Evolutionary conservation across 2,888 invertebrate genomes (phyloP).

Genomic region (Eupithecia subumbrata): DNA sequence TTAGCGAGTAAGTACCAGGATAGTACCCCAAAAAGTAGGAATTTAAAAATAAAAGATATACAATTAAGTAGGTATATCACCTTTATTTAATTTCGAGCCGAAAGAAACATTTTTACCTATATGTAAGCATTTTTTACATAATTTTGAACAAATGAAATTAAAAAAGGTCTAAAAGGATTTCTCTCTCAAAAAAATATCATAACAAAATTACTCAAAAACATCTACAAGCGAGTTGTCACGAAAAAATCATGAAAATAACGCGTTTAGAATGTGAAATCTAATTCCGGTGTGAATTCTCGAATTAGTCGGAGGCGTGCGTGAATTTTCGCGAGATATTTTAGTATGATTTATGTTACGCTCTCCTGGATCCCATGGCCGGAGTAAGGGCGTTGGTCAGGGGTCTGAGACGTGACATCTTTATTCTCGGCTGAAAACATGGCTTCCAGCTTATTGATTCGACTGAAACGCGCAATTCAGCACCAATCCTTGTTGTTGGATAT

Average conservation of each 20-base stretch:
- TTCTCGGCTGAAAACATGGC: background rate
- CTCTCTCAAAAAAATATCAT: background rate
- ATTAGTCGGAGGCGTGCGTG: constrained; percentile 28
- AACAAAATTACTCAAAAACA: constrained; percentile 3
- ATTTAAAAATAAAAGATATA: no score
- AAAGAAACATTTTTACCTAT: background rate
- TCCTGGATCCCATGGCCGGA: constrained; percentile 12
- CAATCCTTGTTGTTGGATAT: no score
- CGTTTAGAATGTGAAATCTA: constrained; percentile 27
- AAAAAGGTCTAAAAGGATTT: background rate
- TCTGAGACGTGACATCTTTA: background rate
- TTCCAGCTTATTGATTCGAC: no score
- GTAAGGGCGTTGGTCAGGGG: background rate
- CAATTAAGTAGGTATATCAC: background rate
- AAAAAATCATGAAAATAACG: constrained; percentile 13
- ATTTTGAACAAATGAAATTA: background rate
- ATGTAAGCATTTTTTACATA: background rate
- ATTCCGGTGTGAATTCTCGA: constrained; percentile 31
- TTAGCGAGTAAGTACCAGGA: no score
- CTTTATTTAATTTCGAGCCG: background rate
- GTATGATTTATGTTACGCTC: constrained; percentile 32
- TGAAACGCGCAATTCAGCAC: no score
- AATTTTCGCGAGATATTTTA: constrained; percentile 32
- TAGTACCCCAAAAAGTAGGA: no score
- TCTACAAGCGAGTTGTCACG: background rate